Percentiles rank a stretch among this genome's conserved stretches.
Conservation (phyloP, 2,888 invertebrate species). For the Dascillus cervinus region DNA sequence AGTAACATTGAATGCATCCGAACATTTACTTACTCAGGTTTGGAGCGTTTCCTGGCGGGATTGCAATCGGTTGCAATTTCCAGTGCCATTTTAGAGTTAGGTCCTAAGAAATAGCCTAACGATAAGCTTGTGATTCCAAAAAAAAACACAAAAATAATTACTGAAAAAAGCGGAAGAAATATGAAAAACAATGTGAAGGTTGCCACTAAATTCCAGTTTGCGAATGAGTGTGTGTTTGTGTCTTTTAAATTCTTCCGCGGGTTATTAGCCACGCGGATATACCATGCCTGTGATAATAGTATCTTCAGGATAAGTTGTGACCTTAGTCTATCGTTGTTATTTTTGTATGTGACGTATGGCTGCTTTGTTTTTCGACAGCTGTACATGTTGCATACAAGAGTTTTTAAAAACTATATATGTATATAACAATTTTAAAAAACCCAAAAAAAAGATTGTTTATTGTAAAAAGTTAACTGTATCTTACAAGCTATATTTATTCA, state of each 20-base stretch:
- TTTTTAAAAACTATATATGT: constrained; percentile 46
- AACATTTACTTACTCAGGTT: constrained; percentile 41
- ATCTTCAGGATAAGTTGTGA: constrained; percentile 63
- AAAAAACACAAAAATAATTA: too few relatives aligned
- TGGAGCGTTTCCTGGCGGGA: constrained; percentile 36
- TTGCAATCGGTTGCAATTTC: too few relatives aligned
- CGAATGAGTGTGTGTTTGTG: constrained; percentile 21
- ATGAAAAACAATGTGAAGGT: constrained; percentile 22
- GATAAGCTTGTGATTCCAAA: constrained; percentile 28
- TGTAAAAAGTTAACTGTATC: constrained; percentile 42
- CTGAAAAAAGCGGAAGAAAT: too few relatives aligned
- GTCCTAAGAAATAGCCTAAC: constrained; percentile 38
- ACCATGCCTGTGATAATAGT: constrained; percentile 64
- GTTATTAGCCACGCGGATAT: constrained; percentile 32
- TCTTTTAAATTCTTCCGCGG: constrained; percentile 19
- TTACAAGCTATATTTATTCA: constrained; percentile 33
- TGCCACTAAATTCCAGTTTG: constrained; percentile 28
- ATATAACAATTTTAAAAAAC: constrained; percentile 36
- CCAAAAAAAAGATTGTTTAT: constrained; percentile 38
- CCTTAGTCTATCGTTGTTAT: constrained; percentile 54
- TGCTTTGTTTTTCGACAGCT: constrained; percentile 24
- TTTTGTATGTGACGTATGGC: constrained; percentile 33
- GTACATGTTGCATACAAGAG: constrained; percentile 32
- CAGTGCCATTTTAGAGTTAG: constrained; percentile 40
- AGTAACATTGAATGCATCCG: constrained; percentile 18